These are phyloP conservation scores for Solea solea DNA, from an alignment of 2,113 vertebrate genomes.

Conservation along the genomic window DNA sequence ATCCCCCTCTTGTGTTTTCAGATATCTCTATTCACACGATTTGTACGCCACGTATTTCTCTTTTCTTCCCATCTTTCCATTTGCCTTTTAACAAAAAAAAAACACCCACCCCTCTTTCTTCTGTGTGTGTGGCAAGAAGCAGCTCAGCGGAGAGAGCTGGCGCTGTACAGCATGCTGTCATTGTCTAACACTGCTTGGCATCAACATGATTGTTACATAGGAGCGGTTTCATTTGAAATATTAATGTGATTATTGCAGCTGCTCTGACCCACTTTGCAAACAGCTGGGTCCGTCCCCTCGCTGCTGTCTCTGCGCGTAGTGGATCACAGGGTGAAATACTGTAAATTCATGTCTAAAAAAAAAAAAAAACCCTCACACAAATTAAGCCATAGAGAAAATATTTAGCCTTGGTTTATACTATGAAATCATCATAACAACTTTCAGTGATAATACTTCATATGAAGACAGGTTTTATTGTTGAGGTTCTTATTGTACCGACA, in stretches of 20 bases:
- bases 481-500: not conserved
- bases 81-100: conserved; percentile 4
- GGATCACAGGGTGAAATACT: conserved; percentile 57
- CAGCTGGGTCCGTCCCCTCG: conserved; percentile 62
- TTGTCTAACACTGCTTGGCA: conserved; percentile 62
- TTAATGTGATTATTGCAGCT: conserved; percentile 67
- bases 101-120: not conserved
- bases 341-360: conserved; percentile 38
- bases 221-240: conserved; percentile 70
- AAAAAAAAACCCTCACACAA: not conserved
- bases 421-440: not conserved
- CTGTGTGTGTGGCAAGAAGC: conserved; percentile 8
- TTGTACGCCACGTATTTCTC: not conserved
- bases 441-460: not conserved
- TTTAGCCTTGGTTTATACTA: not conserved
- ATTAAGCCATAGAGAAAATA: not conserved
- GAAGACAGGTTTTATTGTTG: not conserved
- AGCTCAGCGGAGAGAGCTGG: conserved; percentile 37
- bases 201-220: conserved; percentile 49
- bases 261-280: conserved; percentile 74
- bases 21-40: not conserved
- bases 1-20: not conserved
- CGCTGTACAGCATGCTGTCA: conserved; percentile 50
- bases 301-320: conserved; percentile 29
- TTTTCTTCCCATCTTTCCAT: conserved; percentile 15